A percentile compares a stretch with the other conserved stretches of the same genome.
These are phyloP conservation scores for Zaprionus davidi DNA, from an alignment of 1,140 invertebrate genomes.

Conservation along the genomic window DNA sequence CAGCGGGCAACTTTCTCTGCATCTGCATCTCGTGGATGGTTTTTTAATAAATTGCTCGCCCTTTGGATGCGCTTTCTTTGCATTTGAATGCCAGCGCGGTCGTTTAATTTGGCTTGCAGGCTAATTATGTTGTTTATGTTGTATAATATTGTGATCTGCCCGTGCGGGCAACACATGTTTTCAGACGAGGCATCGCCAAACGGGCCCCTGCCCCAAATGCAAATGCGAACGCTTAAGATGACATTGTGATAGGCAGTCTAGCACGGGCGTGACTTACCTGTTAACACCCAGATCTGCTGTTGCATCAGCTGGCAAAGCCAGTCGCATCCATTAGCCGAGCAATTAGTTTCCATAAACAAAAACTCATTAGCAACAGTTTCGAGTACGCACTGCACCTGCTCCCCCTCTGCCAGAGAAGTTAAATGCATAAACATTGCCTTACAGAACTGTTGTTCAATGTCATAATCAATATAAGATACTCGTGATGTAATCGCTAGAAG, in stretches of 20 bases:
- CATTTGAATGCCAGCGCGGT: constrained; percentile 32
- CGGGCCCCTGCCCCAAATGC: constrained; percentile 11
- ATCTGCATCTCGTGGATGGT: constrained; percentile 48
- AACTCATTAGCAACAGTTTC: constrained; percentile 65
- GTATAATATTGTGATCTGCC: constrained; percentile 74
- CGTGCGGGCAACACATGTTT: constrained; percentile 60
- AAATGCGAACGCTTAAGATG: constrained; percentile 44
- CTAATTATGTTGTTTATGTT: constrained; percentile 76
- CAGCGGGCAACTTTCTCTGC: constrained; percentile 62
- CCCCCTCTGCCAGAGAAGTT: not conserved
- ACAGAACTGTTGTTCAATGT: not conserved
- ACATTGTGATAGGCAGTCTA: constrained; percentile 20
- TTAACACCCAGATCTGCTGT: constrained; percentile 13
- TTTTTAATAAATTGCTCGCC: constrained; percentile 76
- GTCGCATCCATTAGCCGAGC: constrained; percentile 49
- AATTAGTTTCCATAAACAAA: constrained; percentile 68
- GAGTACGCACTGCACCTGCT: constrained; percentile 53
- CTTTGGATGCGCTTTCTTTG: constrained; percentile 69
- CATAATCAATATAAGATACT: not conserved
- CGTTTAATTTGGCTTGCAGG: constrained; percentile 52
- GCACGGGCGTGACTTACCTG: constrained; percentile 20
- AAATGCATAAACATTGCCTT: not conserved
- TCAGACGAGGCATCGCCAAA: constrained; percentile 34
- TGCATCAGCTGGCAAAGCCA: not conserved
- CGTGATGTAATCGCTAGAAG: not conserved